These are phyloP conservation scores for Meghimatium bilineatum DNA, from an alignment of 2,888 invertebrate genomes.

Conservation along the genomic window DNA sequence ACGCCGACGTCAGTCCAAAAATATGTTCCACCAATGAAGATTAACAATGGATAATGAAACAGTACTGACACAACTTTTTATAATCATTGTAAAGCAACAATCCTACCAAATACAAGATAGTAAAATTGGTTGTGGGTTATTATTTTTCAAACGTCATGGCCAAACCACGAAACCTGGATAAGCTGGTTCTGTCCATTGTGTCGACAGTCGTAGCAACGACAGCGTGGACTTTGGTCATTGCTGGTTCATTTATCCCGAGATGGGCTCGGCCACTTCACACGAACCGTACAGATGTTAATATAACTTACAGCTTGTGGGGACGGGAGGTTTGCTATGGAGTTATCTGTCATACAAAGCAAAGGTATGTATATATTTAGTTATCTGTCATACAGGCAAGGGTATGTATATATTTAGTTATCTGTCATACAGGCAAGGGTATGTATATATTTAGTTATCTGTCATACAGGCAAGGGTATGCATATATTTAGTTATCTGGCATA, in stretches of 20 bases:
- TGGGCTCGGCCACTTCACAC: constrained; percentile 52
- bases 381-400: background rate
- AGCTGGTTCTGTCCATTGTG: constrained; percentile 47
- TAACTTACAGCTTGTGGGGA: constrained; percentile 54
- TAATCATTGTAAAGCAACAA: background rate
- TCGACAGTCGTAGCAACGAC: constrained; percentile 44
- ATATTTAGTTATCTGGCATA: background rate
- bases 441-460: background rate
- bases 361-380: background rate
- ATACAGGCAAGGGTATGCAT: no score
- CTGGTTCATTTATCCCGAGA: constrained; percentile 53
- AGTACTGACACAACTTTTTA: background rate
- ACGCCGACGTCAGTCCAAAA: no score
- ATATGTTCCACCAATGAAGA: background rate
- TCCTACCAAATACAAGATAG: background rate
- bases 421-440: background rate
- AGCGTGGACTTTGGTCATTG: constrained; percentile 47
- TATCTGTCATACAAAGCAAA: constrained; percentile 51
- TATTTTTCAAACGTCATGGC: constrained; percentile 25
- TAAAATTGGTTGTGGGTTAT: background rate
- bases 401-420: background rate
- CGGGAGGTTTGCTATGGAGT: constrained; percentile 52
- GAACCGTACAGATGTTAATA: constrained; percentile 47
- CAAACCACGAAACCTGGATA: constrained; percentile 47
- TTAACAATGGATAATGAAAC: constrained; percentile 12